A percentile compares a stretch with the other conserved stretches of the same genome.
These are phyloP conservation scores for Sylvicola cinctus DNA, from an alignment of 2,888 invertebrate genomes.

Conservation along the genomic window DNA sequence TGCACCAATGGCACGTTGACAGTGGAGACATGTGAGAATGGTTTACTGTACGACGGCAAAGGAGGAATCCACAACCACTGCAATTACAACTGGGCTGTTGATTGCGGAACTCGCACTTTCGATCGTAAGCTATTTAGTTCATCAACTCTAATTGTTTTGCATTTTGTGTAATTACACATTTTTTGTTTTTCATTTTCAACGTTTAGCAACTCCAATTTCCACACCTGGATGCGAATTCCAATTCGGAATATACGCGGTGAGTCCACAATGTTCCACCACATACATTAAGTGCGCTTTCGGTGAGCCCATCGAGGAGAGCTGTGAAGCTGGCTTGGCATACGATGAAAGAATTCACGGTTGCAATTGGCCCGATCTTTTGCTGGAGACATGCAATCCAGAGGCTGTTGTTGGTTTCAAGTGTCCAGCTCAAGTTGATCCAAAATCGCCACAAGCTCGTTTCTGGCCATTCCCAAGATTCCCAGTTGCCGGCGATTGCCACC, in stretches of 20 bases:
- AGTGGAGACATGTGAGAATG: slow-evolving; percentile 80
- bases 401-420: slow-evolving; percentile 85
- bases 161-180: no score
- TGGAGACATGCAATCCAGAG: slow-evolving; percentile 77
- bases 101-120: slow-evolving; percentile 61
- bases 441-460: slow-evolving; percentile 67
- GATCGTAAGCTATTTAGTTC: slow-evolving; percentile 39
- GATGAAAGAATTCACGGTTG: slow-evolving; percentile 74
- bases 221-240: slow-evolving; percentile 70
- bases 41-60: slow-evolving; percentile 75
- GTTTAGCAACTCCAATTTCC: slow-evolving; percentile 54
- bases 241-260: slow-evolving; percentile 73
- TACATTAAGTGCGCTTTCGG: slow-evolving; percentile 76
- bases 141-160: slow-evolving; percentile 64
- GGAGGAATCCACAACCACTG: slow-evolving; percentile 80
- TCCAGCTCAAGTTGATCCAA: slow-evolving; percentile 62
- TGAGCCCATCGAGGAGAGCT: slow-evolving; percentile 55
- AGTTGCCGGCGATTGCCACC: slow-evolving; percentile 69
- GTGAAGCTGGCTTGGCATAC: slow-evolving; percentile 74
- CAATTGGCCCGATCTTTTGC: slow-evolving; percentile 83
- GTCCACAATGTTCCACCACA: slow-evolving; percentile 59
- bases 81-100: slow-evolving; percentile 84
- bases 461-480: slow-evolving; percentile 86
- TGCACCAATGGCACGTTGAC: slow-evolving; percentile 82
- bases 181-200: no score